Percentiles rank a stretch among this genome's conserved stretches.
Evolutionary conservation across 2,888 invertebrate species (phyloP).

Genomic region (Exocentrus adspersus): DNA sequence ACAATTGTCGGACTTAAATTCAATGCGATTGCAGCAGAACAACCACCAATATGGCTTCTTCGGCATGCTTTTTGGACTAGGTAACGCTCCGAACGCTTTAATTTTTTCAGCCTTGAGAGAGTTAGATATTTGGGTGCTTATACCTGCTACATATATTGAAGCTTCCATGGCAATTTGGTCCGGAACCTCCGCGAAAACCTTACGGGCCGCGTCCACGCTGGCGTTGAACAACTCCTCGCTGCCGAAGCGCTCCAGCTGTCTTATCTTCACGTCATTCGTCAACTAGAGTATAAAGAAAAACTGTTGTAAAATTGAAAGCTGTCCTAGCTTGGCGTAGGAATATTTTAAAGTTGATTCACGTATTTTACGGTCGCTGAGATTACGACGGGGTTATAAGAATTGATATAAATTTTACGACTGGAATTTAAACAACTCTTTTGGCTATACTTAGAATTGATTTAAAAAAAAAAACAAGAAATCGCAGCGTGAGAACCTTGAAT

Average conservation of each 20-base stretch:
- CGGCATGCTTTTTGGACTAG: too few relatives aligned
- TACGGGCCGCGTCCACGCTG: conserved; percentile 69
- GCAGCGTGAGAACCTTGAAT: neutral
- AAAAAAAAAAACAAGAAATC: too few relatives aligned
- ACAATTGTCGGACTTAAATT: too few relatives aligned
- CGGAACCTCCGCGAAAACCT: conserved; percentile 71
- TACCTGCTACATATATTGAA: conserved; percentile 70
- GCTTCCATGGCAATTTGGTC: conserved; percentile 70
- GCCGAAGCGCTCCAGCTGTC: conserved; percentile 58
- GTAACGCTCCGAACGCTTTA: too few relatives aligned
- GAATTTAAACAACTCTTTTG: too few relatives aligned
- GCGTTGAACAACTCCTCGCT: conserved; percentile 70
- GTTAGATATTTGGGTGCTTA: too few relatives aligned
- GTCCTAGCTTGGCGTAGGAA: too few relatives aligned
- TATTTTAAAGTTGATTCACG: neutral
- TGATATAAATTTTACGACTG: neutral
- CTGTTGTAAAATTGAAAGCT: too few relatives aligned
- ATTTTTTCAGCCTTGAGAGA: too few relatives aligned
- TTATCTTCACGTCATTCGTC: conserved; percentile 52
- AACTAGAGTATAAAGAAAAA: conserved; percentile 50
- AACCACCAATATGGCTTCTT: too few relatives aligned
- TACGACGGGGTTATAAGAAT: neutral
- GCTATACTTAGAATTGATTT: too few relatives aligned
- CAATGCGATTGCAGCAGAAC: too few relatives aligned
- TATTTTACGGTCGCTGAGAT: neutral